A percentile compares a stretch with the other conserved stretches of the same genome.
phyloP scores from a whole-genome alignment of 2,888 invertebrate species.

The Volucella inflata region DNA sequence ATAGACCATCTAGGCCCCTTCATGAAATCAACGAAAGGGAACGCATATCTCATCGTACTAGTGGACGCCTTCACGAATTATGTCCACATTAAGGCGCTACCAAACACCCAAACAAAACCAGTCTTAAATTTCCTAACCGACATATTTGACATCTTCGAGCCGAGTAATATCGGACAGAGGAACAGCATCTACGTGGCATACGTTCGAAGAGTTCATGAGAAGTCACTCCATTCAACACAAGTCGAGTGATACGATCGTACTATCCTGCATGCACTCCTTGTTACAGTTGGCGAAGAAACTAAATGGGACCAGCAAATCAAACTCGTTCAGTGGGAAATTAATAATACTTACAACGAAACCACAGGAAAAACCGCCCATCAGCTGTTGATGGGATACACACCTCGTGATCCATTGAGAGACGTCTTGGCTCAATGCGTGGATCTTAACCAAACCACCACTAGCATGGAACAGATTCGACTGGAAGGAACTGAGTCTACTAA shows the following conservation, averaged over 20 bases:
- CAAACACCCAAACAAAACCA: no score
- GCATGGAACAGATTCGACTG: no score
- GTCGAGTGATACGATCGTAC: slow-evolving; percentile 22
- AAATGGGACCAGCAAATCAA: slow-evolving; percentile 17
- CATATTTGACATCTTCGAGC: background rate
- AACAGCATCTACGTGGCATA: slow-evolving; percentile 31
- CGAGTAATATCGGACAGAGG: slow-evolving; percentile 26
- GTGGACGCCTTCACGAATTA: no score
- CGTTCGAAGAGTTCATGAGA: no score
- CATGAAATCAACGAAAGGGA: no score
- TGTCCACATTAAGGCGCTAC: no score
- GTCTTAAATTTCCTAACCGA: no score
- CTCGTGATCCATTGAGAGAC: slow-evolving; percentile 3
- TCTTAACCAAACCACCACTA: background rate
- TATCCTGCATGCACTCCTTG: no score
- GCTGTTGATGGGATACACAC: slow-evolving; percentile 35
- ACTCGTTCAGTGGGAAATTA: slow-evolving; percentile 30
- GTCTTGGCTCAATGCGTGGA: background rate
- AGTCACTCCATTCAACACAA: slow-evolving; percentile 2
- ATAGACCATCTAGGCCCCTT: no score
- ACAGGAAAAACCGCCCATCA: slow-evolving; percentile 38
- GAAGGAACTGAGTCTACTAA: no score
- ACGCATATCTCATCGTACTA: no score
- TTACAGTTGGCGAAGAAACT: no score
- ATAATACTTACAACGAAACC: slow-evolving; percentile 14